A percentile compares a stretch with the other conserved stretches of the same genome.
These are phyloP conservation scores for Drosophila subquinaria DNA, from an alignment of 2,888 invertebrate genomes.

Conservation along the genomic window DNA sequence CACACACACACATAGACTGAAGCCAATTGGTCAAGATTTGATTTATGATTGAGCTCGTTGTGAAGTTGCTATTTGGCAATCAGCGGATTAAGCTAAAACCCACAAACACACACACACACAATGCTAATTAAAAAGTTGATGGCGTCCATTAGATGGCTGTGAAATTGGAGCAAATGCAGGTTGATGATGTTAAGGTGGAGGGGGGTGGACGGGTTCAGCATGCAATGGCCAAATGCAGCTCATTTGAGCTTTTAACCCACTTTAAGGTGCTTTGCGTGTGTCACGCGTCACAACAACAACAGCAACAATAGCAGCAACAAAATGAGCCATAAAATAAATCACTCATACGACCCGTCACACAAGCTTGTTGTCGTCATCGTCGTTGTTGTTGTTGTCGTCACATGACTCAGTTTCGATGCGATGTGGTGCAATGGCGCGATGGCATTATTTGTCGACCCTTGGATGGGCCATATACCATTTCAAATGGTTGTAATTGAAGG, in stretches of 20 bases:
- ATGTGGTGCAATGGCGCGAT: background rate
- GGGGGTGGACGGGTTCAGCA: background rate
- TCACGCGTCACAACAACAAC: conserved; percentile 39
- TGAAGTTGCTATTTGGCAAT: conserved; percentile 14
- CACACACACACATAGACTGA: background rate
- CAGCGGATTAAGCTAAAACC: conserved; percentile 40
- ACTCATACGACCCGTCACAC: conserved; percentile 66
- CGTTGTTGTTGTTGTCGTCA: conserved; percentile 2
- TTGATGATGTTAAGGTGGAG: background rate
- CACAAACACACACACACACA: conserved; percentile 19
- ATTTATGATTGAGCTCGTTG: conserved; percentile 6
- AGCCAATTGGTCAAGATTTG: conserved; percentile 3
- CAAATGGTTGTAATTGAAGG: conserved; percentile 68
- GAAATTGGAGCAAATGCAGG: conserved; percentile 40
- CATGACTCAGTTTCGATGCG: conserved; percentile 3
- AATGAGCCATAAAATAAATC: conserved; percentile 69
- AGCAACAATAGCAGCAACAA: conserved; percentile 31
- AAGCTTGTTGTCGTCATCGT: conserved; percentile 9
- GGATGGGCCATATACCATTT: conserved; percentile 52
- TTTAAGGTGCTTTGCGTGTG: conserved; percentile 46
- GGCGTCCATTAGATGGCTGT: conserved; percentile 43
- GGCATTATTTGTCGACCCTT: conserved; percentile 11
- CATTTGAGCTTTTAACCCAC: conserved; percentile 48
- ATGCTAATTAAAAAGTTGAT: conserved; percentile 57
- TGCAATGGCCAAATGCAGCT: conserved; percentile 32